These are phyloP conservation scores for Bombus sylvicola DNA, from an alignment of 1,140 invertebrate species.

Conservation along the genomic window DNA sequence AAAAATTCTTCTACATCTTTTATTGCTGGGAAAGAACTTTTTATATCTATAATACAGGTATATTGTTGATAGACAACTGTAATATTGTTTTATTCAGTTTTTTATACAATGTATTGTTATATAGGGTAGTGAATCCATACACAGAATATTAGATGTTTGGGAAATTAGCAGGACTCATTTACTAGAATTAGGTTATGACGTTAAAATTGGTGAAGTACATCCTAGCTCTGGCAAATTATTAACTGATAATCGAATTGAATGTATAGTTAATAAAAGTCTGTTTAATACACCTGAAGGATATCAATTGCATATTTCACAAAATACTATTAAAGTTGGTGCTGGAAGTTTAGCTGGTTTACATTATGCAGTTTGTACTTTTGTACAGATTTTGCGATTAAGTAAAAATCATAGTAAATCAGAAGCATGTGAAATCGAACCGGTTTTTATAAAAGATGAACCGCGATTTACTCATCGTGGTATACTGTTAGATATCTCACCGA, in stretches of 20 bases:
- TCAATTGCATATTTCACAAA: slow-evolving; percentile 82
- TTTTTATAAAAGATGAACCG: slow-evolving; percentile 87
- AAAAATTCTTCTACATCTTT: slow-evolving; percentile 81
- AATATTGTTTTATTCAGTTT: background rate
- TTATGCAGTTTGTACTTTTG: slow-evolving; percentile 85
- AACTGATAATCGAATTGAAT: slow-evolving; percentile 80
- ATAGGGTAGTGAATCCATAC: slow-evolving; percentile 79
- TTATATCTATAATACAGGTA: slow-evolving; percentile 82
- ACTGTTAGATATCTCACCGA: slow-evolving; percentile 85
- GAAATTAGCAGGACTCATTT: slow-evolving; percentile 80
- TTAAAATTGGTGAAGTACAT: slow-evolving; percentile 82
- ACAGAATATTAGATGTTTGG: slow-evolving; percentile 84
- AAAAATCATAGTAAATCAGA: slow-evolving; percentile 73
- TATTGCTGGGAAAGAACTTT: slow-evolving; percentile 80
- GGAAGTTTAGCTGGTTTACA: slow-evolving; percentile 84
- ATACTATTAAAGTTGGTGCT: slow-evolving; percentile 84
- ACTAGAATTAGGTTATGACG: slow-evolving; percentile 80
- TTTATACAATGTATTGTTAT: slow-evolving; percentile 13
- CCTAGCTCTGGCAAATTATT: slow-evolving; percentile 78
- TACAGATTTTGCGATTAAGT: slow-evolving; percentile 85
- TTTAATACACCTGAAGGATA: slow-evolving; percentile 81
- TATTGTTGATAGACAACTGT: slow-evolving; percentile 4
- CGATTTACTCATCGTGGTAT: slow-evolving; percentile 85
- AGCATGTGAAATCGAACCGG: slow-evolving; percentile 76
- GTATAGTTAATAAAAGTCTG: slow-evolving; percentile 80